Base-by-base conservation (phyloP, 2,888 invertebrate genomes). In the Heliconius hortense region DNA sequence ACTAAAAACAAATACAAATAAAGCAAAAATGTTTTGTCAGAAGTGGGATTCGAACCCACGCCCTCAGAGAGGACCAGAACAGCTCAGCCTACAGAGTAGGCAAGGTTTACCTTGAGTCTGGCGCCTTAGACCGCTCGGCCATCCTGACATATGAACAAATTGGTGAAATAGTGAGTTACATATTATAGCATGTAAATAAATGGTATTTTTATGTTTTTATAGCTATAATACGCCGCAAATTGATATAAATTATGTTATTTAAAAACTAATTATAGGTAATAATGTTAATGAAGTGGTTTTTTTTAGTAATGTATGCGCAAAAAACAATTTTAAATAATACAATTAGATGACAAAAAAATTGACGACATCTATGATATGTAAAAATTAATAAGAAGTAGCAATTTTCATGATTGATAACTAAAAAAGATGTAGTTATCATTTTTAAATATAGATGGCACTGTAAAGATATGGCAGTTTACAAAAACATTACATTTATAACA, bases 91-190 rank as follows among this genome's bases (percentile, higher is more conserved):
- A 95, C 95, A 95, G 91, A 95, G 83, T 87, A 83, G 90, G 96
- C 96, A 96, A 92, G 92, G 91, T 77, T 48, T 84, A 87, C 93
- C 94, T 94, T 94, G 94, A 94, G 94, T 94, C 93, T 94, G 93
- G 93, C 97, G 97, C 97, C 97, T 97, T 97, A 96, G 97, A 97
- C 97, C 97, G 96, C 97, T 97, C 96, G 96, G 96, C 96, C 96
- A 96, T 96, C 96, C 96, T 96, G 96, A 96, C 96, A 84, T 75
- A 73, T 90, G 78, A 0, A 0, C 0, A 0, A 0, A 0, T 0
- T 0, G 10, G 0, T 62, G 86, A 90, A 91, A 90, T 89, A 86
- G 82, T 75, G 2, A 13, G 31, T 24, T 18, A 31, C 1, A 15
- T 43, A 21, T 31, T 10, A 28, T 43, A 39, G 43, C 35, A 39